Conservation (phyloP, 2,888 invertebrate species). For the Ashinkailepas kermadecensis region DNA sequence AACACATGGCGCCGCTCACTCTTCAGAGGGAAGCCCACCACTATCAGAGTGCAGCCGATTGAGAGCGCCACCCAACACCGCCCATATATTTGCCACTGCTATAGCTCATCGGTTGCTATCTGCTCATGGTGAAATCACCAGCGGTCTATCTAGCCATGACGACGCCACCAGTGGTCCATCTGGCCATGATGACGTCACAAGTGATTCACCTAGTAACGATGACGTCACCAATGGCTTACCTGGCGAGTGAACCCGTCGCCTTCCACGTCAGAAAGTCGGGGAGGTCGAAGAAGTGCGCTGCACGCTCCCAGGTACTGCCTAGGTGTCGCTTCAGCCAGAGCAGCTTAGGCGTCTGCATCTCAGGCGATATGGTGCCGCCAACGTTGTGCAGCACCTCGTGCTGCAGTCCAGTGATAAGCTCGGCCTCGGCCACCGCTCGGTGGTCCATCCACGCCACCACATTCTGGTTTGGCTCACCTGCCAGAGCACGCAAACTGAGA, state of each 20-base stretch:
- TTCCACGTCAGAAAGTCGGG: slow-evolving; percentile 92
- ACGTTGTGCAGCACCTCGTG: slow-evolving; percentile 74
- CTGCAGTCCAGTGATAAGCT: slow-evolving; percentile 63
- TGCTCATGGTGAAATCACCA: too few species aligned
- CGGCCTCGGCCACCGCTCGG: slow-evolving; percentile 69
- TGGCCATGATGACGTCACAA: too few species aligned
- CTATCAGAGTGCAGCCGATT: too few species aligned
- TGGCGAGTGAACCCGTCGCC: slow-evolving; percentile 56
- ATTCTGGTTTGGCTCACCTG: slow-evolving; percentile 65
- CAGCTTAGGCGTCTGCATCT: slow-evolving; percentile 93
- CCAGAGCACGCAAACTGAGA: slow-evolving; percentile 19
- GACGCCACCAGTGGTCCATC: too few species aligned
- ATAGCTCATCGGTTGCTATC: too few species aligned
- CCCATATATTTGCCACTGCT: too few species aligned
- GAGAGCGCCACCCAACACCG: too few species aligned
- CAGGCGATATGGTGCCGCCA: slow-evolving; percentile 87
- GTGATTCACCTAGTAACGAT: too few species aligned
- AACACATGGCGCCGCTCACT: too few species aligned
- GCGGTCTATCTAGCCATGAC: too few species aligned
- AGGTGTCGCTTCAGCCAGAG: slow-evolving; percentile 80
- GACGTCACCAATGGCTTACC: too few species aligned
- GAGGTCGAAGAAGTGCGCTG: slow-evolving; percentile 75
- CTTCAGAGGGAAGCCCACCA: too few species aligned
- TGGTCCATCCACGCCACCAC: slow-evolving; percentile 92
- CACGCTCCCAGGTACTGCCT: slow-evolving; percentile 55